Percentiles rank a stretch among this genome's conserved stretches.
Evolutionary conservation across 2,797 vertebrate genomes (phyloP).

Genomic region (Lithobates pipiens): DNA sequence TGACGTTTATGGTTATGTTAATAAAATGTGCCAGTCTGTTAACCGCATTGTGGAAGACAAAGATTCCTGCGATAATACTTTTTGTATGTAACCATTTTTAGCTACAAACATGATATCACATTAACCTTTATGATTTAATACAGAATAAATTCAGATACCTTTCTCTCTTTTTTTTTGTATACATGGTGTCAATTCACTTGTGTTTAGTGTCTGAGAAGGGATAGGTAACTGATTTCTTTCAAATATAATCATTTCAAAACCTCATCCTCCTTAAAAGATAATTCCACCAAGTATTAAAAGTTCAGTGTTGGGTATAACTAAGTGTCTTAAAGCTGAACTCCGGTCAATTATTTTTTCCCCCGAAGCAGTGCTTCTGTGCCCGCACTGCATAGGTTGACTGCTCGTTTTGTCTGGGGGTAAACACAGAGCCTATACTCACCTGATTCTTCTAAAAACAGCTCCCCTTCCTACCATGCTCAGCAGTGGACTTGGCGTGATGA

Average conservation of each 20-base stretch:
- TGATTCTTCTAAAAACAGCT: no score
- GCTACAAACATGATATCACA: not conserved
- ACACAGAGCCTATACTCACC: no score
- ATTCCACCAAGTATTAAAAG: not conserved
- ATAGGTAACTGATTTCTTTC: not conserved
- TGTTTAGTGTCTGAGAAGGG: not conserved
- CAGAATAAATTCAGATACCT: not conserved
- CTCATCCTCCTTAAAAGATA: not conserved
- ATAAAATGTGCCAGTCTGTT: not conserved
- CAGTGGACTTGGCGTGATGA: no score
- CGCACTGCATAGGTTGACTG: no score
- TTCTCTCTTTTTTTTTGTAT: no score
- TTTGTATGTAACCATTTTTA: not conserved
- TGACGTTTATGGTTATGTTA: constrained; percentile 7
- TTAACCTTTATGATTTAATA: not conserved
- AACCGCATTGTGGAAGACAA: no score
- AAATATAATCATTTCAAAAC: not conserved
- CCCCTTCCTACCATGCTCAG: no score
- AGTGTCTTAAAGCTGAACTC: no score
- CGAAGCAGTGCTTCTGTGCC: no score
- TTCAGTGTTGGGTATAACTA: not conserved
- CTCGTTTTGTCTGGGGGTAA: no score
- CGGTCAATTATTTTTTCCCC: no score
- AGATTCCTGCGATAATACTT: not conserved
- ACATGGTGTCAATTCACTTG: not conserved